Evolutionary conservation across 2,797 vertebrate genomes (phyloP), one percentile per base, ranked within the genome.

Genomic region (Gobio occitaniae): DNA sequence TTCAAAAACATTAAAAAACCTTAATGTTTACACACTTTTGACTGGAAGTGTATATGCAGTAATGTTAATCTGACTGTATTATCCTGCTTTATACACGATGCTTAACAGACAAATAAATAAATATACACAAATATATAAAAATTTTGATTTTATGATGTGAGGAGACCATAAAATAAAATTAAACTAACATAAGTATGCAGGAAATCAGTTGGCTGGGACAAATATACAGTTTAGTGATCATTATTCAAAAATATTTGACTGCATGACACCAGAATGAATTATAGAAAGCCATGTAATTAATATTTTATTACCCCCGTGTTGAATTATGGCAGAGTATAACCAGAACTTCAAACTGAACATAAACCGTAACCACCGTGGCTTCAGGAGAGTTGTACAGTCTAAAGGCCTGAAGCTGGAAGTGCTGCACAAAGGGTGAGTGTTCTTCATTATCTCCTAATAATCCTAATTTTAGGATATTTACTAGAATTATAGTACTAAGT

Each of bases 391-490:
- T 0, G 90, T 99, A 89, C 94, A 96, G 21, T 95, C 96, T 77
- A 99, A 98, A 94, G 97, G 98, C 86, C 94, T 99, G 82, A 99
- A 99, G 87, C 97, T 99, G 79, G 98, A 99, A 91, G 93, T 99
- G 90, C 96, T 97, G 91, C 97, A 99, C 93, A 99, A 98, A 95
- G 98, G 98, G 98, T 99, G 92, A 96, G 96, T 78, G 12, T 3
- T 65, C 15, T 2, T 65, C 63, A 29, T 32, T 11, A 16, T 63
- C 32, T 41, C 32, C 41, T 17, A 41, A 29, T 75, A 47, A 59
- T 44, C 41, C 2, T 36, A 36, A 44, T 25, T 61, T 21, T 19
- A 32, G 15, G 0, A 79, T 7, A 15, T 66, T 19, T 4, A 48
- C 59, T 19, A 6, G 5, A 66, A 38, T 38, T 10, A 68, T 68